phyloP scores from a whole-genome alignment of 2,888 invertebrate species.

The Yponomeuta evonymella region DNA sequence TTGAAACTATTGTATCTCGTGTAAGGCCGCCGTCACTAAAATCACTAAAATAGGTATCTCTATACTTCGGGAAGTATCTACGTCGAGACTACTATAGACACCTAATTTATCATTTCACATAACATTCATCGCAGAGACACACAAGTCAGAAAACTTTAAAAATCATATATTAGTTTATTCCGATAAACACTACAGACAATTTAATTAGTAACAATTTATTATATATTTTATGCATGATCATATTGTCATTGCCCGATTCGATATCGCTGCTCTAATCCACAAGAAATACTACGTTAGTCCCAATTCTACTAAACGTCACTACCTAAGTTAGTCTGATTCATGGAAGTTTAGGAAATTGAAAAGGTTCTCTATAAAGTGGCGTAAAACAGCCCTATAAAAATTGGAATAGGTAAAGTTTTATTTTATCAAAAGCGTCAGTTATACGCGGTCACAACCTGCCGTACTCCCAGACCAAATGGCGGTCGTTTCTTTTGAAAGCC shows the following conservation, averaged over 20 bases:
- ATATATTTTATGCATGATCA: neutral
- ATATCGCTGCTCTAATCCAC: neutral
- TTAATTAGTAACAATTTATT: neutral
- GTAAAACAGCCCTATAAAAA: neutral
- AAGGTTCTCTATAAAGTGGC: neutral
- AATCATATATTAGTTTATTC: neutral
- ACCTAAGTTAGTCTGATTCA: neutral
- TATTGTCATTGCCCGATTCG: neutral
- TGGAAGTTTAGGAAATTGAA: neutral
- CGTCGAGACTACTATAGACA: too few species aligned
- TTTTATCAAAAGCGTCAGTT: neutral
- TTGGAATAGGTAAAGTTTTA: neutral
- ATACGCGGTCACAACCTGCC: too few species aligned
- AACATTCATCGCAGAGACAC: too few species aligned
- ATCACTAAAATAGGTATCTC: too few species aligned
- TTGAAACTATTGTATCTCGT: too few species aligned
- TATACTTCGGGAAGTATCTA: too few species aligned
- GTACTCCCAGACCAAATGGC: too few species aligned
- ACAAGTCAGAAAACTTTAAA: too few species aligned
- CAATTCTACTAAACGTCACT: neutral
- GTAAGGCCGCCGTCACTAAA: too few species aligned
- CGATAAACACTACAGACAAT: neutral
- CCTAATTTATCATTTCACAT: too few species aligned
- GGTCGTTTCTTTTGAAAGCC: too few species aligned
- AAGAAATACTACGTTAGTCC: neutral